A percentile compares a stretch with the other conserved stretches of the same genome.
These are phyloP conservation scores for Neogobius melanostomus DNA, from an alignment of 2,113 vertebrate genomes.

Conservation along the genomic window DNA sequence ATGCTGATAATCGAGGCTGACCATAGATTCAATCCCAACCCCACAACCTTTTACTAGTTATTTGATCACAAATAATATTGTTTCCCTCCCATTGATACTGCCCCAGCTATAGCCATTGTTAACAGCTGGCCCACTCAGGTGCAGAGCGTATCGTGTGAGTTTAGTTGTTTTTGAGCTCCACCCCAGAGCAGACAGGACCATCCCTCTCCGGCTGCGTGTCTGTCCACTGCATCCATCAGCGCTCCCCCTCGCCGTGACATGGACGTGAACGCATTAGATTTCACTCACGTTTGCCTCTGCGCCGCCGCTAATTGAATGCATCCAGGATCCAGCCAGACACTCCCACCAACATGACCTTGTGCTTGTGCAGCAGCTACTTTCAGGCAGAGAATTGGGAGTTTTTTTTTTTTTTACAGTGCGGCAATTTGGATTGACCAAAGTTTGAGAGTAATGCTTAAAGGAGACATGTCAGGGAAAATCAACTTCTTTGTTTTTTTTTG, in stretches of 20 bases:
- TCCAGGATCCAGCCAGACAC: slow-evolving; percentile 37
- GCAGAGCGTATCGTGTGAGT: background rate
- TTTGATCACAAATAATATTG: too few relatives aligned
- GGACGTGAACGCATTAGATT: slow-evolving; percentile 31
- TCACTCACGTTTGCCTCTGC: slow-evolving; percentile 39
- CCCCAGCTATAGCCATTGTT: too few relatives aligned
- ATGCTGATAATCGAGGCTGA: too few relatives aligned
- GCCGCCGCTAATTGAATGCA: slow-evolving; percentile 50
- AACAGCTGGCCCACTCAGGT: background rate
- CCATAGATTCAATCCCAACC: too few relatives aligned
- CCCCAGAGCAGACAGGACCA: slow-evolving; percentile 59
- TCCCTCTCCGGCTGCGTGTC: slow-evolving; percentile 20
- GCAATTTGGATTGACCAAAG: too few relatives aligned
- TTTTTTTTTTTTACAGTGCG: too few relatives aligned
- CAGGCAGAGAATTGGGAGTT: background rate
- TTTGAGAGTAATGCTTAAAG: too few relatives aligned
- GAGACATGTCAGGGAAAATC: too few relatives aligned
- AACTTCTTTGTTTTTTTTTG: too few relatives aligned
- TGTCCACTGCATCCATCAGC: slow-evolving; percentile 16
- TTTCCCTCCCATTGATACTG: too few relatives aligned
- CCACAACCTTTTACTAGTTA: too few relatives aligned
- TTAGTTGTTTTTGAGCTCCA: slow-evolving; percentile 53
- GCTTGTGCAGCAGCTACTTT: slow-evolving; percentile 11
- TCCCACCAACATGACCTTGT: slow-evolving; percentile 48
- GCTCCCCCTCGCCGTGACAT: background rate